phyloP scores from a whole-genome alignment of 1,140 invertebrate species.

The Forficula auricularia region DNA sequence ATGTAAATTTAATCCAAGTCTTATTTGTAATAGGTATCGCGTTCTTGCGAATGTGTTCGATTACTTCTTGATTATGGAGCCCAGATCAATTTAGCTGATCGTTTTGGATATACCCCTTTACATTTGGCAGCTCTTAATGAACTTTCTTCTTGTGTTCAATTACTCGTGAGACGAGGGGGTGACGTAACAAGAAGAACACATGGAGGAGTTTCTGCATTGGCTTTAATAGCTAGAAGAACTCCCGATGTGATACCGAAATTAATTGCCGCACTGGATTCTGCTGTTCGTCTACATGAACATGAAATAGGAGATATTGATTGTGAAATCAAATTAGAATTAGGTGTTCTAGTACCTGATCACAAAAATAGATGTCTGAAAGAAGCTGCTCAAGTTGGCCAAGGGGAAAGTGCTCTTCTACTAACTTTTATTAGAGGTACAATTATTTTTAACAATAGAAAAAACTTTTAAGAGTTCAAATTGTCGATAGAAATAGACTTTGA shows the following conservation, averaged over 20 bases:
- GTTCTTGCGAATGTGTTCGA: constrained; percentile 49
- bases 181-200: constrained; percentile 65
- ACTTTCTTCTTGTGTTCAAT: constrained; percentile 52
- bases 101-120: constrained; percentile 60
- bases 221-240: constrained; percentile 60
- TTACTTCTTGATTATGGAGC: constrained; percentile 46
- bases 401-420: constrained; percentile 51
- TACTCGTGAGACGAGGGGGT: constrained; percentile 57
- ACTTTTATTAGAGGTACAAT: constrained; percentile 48
- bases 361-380: not conserved
- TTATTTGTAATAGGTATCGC: too few relatives aligned
- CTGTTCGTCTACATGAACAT: constrained; percentile 58
- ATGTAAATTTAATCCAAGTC: too few relatives aligned
- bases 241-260: constrained; percentile 57
- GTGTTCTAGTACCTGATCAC: constrained; percentile 39
- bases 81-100: constrained; percentile 55
- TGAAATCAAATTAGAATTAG: constrained; percentile 58
- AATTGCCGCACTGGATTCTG: constrained; percentile 50
- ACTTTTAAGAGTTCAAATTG: too few relatives aligned
- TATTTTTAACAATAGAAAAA: too few relatives aligned
- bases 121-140: constrained; percentile 73
- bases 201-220: constrained; percentile 56
- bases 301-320: constrained; percentile 68
- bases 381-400: constrained; percentile 24
- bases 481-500: too few relatives aligned